Evolutionary conservation across 1,140 invertebrate species (phyloP).

Genomic region (Aricia agestis): DNA sequence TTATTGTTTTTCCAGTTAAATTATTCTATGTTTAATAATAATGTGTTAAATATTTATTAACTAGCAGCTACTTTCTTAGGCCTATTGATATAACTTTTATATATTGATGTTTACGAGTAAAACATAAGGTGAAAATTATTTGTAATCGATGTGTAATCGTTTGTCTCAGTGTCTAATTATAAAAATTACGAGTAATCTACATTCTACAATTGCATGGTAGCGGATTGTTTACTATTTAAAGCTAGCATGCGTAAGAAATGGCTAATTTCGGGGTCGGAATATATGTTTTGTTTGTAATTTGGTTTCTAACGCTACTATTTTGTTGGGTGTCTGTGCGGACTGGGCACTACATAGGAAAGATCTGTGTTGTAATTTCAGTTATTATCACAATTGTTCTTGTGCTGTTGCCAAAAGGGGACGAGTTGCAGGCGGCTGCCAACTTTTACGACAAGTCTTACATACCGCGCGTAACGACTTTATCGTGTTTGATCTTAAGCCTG

Average conservation of each 20-base stretch:
- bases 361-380: slow-evolving; percentile 45
- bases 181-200: background rate
- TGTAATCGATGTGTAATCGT: background rate
- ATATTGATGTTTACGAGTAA: background rate
- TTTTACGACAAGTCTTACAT: slow-evolving; percentile 64
- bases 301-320: slow-evolving; percentile 56
- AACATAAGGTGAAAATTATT: background rate
- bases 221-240: background rate
- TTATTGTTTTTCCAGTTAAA: no score
- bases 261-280: slow-evolving; percentile 58
- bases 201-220: background rate
- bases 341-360: slow-evolving; percentile 60
- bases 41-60: background rate
- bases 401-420: slow-evolving; percentile 50
- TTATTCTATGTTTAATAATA: background rate
- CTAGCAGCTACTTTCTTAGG: background rate
- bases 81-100: background rate
- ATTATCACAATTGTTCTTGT: slow-evolving; percentile 55
- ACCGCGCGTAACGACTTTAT: slow-evolving; percentile 48
- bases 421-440: slow-evolving; percentile 38
- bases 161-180: background rate
- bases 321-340: slow-evolving; percentile 63
- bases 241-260: slow-evolving; percentile 32
- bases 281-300: slow-evolving; percentile 59
- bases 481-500: slow-evolving; percentile 47